phyloP scores from a whole-genome alignment of 2,113 vertebrate genomes.

The Grammomys surdaster region DNA sequence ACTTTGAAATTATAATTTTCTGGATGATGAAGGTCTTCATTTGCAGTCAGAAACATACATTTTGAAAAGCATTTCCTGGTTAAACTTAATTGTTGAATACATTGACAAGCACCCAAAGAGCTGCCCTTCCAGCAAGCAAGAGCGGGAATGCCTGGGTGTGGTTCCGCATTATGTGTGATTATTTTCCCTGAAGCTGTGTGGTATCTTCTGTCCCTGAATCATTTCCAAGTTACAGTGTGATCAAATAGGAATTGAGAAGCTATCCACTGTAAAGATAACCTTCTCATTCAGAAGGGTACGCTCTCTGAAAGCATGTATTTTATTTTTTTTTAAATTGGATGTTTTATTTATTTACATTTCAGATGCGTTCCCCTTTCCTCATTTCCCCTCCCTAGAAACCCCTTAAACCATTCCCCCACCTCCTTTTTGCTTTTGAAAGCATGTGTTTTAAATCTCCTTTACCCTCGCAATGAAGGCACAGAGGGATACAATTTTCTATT shows the following conservation, averaged over 20 bases:
- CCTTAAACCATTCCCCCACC: too few species aligned
- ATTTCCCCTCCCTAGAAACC: too few species aligned
- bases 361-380: too few species aligned
- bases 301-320: not conserved
- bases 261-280: not conserved
- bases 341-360: too few species aligned
- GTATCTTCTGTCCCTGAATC: not conserved
- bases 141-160: not conserved
- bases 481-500: not conserved
- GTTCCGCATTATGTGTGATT: too few species aligned
- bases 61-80: constrained; percentile 20
- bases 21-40: constrained; percentile 5
- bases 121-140: not conserved
- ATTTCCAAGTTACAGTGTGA: not conserved
- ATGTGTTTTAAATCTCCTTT: not conserved
- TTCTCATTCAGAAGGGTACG: not conserved
- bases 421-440: not conserved
- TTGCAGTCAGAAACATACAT: not conserved
- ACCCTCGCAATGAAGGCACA: not conserved
- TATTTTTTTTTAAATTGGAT: too few species aligned
- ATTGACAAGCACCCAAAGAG: not conserved
- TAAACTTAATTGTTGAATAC: constrained; percentile 21
- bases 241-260: not conserved
- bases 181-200: too few species aligned
- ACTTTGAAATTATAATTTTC: constrained; percentile 46